Conservation (phyloP, 2,113 vertebrate genomes). For the Ivindomyrus marchei region DNA sequence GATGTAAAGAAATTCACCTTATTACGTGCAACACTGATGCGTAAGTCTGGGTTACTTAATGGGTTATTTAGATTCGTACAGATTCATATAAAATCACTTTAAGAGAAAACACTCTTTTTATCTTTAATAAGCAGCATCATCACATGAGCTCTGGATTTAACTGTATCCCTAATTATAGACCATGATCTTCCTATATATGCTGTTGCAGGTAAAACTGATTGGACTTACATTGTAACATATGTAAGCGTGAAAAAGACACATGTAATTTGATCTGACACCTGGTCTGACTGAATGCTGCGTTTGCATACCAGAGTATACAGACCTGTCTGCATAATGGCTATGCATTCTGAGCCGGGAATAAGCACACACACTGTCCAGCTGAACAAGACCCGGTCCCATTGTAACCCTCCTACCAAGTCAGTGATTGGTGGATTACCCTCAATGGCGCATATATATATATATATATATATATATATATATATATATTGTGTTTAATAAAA, state of each 20-base stretch:
- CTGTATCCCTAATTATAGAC: neutral
- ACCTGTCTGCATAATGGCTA: neutral
- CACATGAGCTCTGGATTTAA: neutral
- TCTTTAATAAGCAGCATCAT: neutral
- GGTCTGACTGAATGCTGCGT: neutral
- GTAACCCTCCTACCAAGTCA: conserved; percentile 19
- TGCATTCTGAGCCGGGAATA: neutral
- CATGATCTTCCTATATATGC: neutral
- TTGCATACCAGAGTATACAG: neutral
- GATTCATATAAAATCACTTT: neutral
- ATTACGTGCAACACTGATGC: neutral
- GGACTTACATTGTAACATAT: neutral
- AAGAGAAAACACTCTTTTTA: neutral
- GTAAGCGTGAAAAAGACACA: neutral
- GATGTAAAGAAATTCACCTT: neutral
- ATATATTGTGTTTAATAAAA: conserved; percentile 44
- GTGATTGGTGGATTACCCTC: conserved; percentile 54
- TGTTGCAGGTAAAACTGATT: neutral
- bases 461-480: neutral
- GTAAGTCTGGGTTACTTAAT: neutral
- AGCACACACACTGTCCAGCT: neutral
- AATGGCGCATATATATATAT: neutral
- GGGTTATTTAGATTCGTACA: neutral
- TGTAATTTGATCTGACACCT: neutral
- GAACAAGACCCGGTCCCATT: neutral